Base-by-base conservation (phyloP, 2,888 invertebrate species). In the Eupsilia transversa region DNA sequence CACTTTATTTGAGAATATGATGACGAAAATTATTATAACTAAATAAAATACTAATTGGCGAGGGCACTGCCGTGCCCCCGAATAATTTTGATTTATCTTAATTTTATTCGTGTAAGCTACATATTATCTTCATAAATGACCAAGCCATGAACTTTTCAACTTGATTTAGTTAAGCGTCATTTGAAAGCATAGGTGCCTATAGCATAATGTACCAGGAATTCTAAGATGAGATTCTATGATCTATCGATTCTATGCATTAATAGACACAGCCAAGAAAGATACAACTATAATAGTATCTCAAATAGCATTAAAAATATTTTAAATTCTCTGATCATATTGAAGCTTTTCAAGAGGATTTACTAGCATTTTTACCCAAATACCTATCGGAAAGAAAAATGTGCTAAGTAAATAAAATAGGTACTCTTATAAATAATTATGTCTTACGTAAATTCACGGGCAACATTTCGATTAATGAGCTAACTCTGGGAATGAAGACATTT, bases 161-260 rank as follows among this genome's bases (percentile, higher is more conserved):
- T 23, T 71, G 23, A 27, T 56, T 72, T 12, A 72, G 4, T 72
- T 57, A 72, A 23, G n/a, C 7, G 12, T 38, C n/a, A 72, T 30
- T 72, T 30, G 17, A 57, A 38, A 46, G 23, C 7, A 23, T 27
- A 38, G 12, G n/a, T n/a, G n/a, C n/a, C 9, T 54, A 54, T 14
- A n/a, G 14, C 7, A 14, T 33, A 41, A 69, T 54, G 10, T 52
- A 35, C 35, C 35, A 35, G 35, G 5, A 35, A 35, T 35, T 35
- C 35, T 1, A 43, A n/a, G n/a, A n/a, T n/a, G n/a, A n/a, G n/a
- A n/a, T n/a, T n/a, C n/a, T n/a, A n/a, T n/a, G n/a, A n/a, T n/a
- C n/a, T n/a, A n/a, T n/a, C n/a, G n/a, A n/a, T n/a, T n/a, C n/a
- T n/a, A n/a, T n/a, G n/a, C n/a, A n/a, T n/a, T n/a, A n/a, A n/a